Evolutionary conservation across 2,888 invertebrate species (phyloP).

Genomic region (Drosophila pseudotalamancana): DNA sequence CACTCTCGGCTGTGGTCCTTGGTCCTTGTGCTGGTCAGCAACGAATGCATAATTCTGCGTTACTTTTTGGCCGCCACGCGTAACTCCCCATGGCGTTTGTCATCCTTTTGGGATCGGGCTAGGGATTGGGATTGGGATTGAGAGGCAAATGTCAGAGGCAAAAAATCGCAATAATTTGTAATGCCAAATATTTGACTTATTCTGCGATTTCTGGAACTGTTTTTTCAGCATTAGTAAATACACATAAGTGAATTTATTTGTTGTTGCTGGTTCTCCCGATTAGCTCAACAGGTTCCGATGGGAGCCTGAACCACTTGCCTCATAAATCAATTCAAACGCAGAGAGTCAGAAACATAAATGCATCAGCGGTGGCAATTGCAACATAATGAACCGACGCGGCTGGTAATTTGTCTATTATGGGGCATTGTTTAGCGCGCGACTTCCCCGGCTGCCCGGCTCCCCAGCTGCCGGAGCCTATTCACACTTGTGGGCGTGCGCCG

Average conservation of each 20-base stretch:
- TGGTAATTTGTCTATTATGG: conserved; percentile 71
- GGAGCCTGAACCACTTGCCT: not conserved
- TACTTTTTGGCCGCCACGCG: conserved; percentile 32
- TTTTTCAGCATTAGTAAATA: conserved; percentile 52
- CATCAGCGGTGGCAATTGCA: conserved; percentile 55
- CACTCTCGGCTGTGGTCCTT: conserved; percentile 5
- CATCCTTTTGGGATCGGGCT: conserved; percentile 35
- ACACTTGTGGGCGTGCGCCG: conserved; percentile 62
- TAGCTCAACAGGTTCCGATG: conserved; percentile 69
- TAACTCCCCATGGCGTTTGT: conserved; percentile 39
- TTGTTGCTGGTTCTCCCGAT: conserved; percentile 36
- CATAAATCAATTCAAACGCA: conserved; percentile 46
- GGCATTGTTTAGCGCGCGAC: conserved; percentile 68
- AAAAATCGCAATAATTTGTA: conserved; percentile 78
- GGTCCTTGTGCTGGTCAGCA: conserved; percentile 24
- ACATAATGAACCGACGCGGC: conserved; percentile 65
- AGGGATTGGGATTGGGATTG: no score
- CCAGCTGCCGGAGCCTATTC: conserved; percentile 46
- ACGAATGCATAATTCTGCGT: conserved; percentile 55
- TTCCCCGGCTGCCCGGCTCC: conserved; percentile 4
- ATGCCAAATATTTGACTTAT: conserved; percentile 78
- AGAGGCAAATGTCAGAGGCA: conserved; percentile 1
- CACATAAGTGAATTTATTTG: conserved; percentile 36
- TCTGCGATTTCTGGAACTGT: conserved; percentile 32
- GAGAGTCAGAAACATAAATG: conserved; percentile 60